These are phyloP conservation scores for Heterotis niloticus DNA, from an alignment of 2,113 vertebrate species.

Conservation along the genomic window DNA sequence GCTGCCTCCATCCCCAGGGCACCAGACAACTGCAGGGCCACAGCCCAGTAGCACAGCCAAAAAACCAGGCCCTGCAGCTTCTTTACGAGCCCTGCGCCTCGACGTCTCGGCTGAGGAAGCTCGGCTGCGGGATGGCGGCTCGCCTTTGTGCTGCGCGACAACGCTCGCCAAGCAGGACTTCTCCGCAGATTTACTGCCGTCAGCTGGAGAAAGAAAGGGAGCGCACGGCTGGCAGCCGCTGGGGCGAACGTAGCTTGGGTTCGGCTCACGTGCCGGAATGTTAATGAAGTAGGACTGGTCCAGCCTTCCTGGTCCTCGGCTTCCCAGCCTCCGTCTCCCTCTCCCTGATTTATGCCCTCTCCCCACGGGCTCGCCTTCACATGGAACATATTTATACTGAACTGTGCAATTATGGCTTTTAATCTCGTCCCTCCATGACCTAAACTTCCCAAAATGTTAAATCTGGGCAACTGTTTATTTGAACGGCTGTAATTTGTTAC, in stretches of 20 bases:
- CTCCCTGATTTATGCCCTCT: conserved; percentile 45
- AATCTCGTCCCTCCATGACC: conserved; percentile 44
- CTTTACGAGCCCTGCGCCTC: background rate
- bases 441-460: conserved; percentile 37
- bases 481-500: conserved; percentile 29
- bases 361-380: conserved; percentile 34
- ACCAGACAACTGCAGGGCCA: background rate
- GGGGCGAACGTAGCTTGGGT: background rate
- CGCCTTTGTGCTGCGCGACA: background rate
- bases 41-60: background rate
- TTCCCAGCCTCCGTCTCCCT: conserved; percentile 5
- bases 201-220: background rate
- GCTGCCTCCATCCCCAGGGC: background rate
- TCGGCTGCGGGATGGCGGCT: background rate
- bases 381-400: conserved; percentile 46
- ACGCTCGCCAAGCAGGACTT: background rate
- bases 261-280: background rate
- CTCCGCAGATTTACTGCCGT: conserved; percentile 18
- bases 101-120: too few relatives aligned
- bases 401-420: conserved; percentile 45
- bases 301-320: background rate
- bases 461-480: conserved; percentile 28
- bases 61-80: background rate
- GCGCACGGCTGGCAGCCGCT: background rate
- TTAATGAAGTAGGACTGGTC: conserved; percentile 15